Evolutionary conservation across 1,140 invertebrate genomes (phyloP).

Genomic region (Tyrophagus putrescentiae): DNA sequence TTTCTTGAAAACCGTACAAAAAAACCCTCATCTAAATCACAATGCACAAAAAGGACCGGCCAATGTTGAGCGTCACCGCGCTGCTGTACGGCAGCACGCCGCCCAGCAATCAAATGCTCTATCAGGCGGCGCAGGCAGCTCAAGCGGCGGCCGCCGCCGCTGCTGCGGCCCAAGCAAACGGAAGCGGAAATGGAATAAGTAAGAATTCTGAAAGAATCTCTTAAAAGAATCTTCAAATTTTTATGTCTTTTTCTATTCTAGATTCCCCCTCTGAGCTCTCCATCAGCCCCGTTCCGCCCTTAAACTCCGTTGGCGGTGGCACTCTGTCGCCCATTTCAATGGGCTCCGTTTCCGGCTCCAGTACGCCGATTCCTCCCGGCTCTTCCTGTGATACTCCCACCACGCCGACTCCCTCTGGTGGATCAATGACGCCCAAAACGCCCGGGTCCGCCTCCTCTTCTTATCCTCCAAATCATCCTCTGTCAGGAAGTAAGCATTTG

Average conservation of each 20-base stretch:
- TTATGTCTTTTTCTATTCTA: neutral
- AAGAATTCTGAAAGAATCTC: too few relatives aligned
- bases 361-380: neutral
- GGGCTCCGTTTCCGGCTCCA: neutral
- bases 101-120: conserved; percentile 21
- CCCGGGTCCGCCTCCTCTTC: neutral
- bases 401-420: neutral
- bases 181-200: conserved; percentile 5
- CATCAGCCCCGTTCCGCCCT: neutral
- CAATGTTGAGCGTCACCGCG: conserved; percentile 28
- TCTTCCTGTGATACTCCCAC: conserved; percentile 1
- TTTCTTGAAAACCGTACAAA: neutral
- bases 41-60: conserved; percentile 28
- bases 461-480: conserved; percentile 81
- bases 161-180: neutral
- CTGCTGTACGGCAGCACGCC: conserved; percentile 25
- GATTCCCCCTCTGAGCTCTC: neutral
- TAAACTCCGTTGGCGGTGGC: neutral
- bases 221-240: too few relatives aligned
- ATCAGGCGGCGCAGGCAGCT: neutral
- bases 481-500: conserved; percentile 82
- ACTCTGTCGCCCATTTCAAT: neutral
- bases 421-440: neutral
- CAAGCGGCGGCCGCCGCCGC: too few relatives aligned
- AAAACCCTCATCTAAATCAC: neutral